Base-by-base conservation (phyloP, 1,140 invertebrate species). In the Aporrectodea caliginosa region DNA sequence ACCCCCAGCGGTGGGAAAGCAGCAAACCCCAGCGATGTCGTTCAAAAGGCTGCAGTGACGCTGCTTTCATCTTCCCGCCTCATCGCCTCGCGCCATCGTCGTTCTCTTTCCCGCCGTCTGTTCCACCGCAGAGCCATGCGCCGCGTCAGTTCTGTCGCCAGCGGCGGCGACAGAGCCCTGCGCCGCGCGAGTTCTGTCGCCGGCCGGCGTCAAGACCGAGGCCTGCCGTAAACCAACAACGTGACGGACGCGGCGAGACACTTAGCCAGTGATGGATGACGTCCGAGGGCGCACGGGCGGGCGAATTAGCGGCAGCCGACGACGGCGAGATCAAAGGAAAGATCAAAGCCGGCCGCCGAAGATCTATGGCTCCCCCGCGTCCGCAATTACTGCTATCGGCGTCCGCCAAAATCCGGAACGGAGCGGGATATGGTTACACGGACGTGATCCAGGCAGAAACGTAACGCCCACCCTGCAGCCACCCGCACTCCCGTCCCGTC, bases 141-240 rank as follows among this genome's bases (percentile, higher is more conserved):
- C 43, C 43, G 43, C 43, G 43, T 58, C 43, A 58, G 6, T 58
- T 58, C 43, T 58, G 43, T 58, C 43, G 43, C 43, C 43, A 22
- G 43, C 43, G 43, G 43, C 43, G 43, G 43, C 43, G 43, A 6
- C 22, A 58, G 43, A 58, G 43, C 6, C 43, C 22, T 58, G 43
- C 43, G 43, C 43, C 43, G 43, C 43, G 43, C 43, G 43, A 58
- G 43, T 58, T 58, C 43, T 58, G 43, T 58, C 43, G 43, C 43
- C 43, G 43, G 43, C 6, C 43, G 43, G 43, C 43, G 43, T 58
- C 43, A 58, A 58, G 43, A 58, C 43, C 43, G 43, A 6, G 43
- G 43, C 43, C 6, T 22, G 6, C 43, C 43, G 43, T 58, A 58
- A 58, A 58, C 43, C 6, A 58, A 58, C 43, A 58, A 58, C 6